phyloP scores from a whole-genome alignment of 2,113 vertebrate species.

The Promerops cafer region DNA sequence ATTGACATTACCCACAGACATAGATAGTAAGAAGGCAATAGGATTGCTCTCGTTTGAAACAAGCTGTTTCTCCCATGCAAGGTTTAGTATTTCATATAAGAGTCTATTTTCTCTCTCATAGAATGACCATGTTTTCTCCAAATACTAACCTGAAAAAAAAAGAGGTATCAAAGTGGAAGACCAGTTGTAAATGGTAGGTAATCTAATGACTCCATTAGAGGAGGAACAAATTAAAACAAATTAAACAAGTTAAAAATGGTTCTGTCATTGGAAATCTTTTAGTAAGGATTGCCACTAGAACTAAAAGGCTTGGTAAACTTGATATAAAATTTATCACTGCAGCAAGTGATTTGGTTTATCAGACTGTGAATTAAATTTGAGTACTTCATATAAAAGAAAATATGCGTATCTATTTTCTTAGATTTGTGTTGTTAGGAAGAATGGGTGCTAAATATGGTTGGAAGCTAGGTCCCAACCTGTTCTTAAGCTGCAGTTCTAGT shows the following conservation, averaged over 20 bases:
- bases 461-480: neutral
- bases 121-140: constrained; percentile 77
- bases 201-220: neutral
- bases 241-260: neutral
- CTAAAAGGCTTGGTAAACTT: neutral
- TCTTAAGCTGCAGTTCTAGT: neutral
- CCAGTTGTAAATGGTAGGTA: constrained; percentile 63
- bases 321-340: neutral
- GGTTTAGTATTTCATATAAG: neutral
- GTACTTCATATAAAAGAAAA: neutral
- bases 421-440: neutral
- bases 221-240: neutral
- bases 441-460: neutral
- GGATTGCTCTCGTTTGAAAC: neutral
- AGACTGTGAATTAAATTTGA: neutral
- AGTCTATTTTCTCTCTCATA: constrained; percentile 28
- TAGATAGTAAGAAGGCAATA: neutral
- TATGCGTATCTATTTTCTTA: neutral
- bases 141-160: constrained; percentile 72
- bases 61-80: neutral
- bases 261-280: neutral
- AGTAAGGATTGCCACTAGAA: neutral
- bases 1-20: neutral
- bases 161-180: constrained; percentile 25
- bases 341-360: neutral